Base-by-base conservation (phyloP, 2,113 vertebrate species). In the Aphyosemion australe region DNA sequence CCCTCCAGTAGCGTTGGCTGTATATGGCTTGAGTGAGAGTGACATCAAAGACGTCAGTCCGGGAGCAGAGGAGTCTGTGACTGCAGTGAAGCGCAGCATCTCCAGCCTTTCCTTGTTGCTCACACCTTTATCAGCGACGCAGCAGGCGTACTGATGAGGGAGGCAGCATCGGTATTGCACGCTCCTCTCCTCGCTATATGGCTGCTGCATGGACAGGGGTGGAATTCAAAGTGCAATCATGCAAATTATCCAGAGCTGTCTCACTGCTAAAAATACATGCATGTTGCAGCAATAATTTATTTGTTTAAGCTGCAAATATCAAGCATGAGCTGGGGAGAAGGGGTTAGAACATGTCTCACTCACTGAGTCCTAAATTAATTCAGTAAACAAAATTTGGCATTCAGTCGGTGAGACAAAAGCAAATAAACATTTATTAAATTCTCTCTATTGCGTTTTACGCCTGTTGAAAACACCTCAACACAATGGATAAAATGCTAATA, bases 91-190 rank as follows among this genome's bases (percentile, higher is more conserved):
- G 70, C 59, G 19, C 52, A 63, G 79, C 68, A 47, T 69, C 45
- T 68, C 18, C 73, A 64, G 62, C 61, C 74, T 62, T 53, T 69
- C 77, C 65, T 56, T 60, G 69, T 61, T 69, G 74, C 76, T 63
- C 77, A 54, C 70, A 83, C 88, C 78, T 85, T 86, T 85, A 85
- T 85, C 84, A 85, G 77, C 69, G 61, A 34, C 76, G 42, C 72
- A 69, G 64, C 86, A 88, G 74, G 74, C 51, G 45, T 69, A 67
- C 67, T 69, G 79, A 79, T 74, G 70, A 84, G 79, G 77, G 76
- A 61, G 47, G 69, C 32, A 43, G 78, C 42, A 48, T 63, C 26
- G 45, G 65, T 46, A 49, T 13, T 64, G 49, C 49, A 62, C 20
- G 51, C 78, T 31, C 32, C 56, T 70, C 65, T 53, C 19, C 49